phyloP scores from a whole-genome alignment of 2,888 invertebrate species.

The Dioctria rufipes region DNA sequence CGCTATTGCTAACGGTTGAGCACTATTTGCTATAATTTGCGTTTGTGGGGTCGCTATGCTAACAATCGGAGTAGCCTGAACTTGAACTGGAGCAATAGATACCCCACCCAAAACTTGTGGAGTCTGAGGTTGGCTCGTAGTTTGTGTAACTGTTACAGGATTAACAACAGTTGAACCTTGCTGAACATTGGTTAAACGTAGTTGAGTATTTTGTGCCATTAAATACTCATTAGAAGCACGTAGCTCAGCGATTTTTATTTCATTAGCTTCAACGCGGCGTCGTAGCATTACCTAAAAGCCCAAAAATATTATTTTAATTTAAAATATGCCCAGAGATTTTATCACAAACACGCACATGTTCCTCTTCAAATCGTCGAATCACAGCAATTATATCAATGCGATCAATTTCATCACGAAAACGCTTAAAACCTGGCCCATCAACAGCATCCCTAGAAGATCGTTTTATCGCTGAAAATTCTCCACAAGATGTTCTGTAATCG shows the following conservation, averaged over 20 bases:
- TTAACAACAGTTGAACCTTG: slow-evolving; percentile 74
- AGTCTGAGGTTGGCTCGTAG: slow-evolving; percentile 72
- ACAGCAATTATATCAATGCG: slow-evolving; percentile 61
- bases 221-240: slow-evolving; percentile 85
- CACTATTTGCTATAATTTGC: slow-evolving; percentile 61
- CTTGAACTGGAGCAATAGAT: slow-evolving; percentile 72
- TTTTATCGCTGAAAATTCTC: slow-evolving; percentile 60
- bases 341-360: slow-evolving; percentile 54
- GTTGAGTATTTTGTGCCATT: slow-evolving; percentile 82
- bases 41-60: slow-evolving; percentile 74
- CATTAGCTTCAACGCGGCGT: slow-evolving; percentile 63
- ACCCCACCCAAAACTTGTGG: slow-evolving; percentile 74
- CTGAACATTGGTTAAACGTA: slow-evolving; percentile 76
- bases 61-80: slow-evolving; percentile 74
- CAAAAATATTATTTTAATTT: neutral
- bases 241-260: slow-evolving; percentile 74
- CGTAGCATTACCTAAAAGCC: slow-evolving; percentile 60
- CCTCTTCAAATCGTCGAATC: slow-evolving; percentile 63
- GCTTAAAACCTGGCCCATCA: slow-evolving; percentile 57
- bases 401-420: slow-evolving; percentile 62
- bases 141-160: slow-evolving; percentile 75
- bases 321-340: neutral
- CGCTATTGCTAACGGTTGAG: slow-evolving; percentile 61
- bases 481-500: slow-evolving; percentile 49
- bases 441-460: slow-evolving; percentile 53